Evolutionary conservation across 2,113 vertebrate genomes (phyloP).

Genomic region (Sisor rabdophorus): DNA sequence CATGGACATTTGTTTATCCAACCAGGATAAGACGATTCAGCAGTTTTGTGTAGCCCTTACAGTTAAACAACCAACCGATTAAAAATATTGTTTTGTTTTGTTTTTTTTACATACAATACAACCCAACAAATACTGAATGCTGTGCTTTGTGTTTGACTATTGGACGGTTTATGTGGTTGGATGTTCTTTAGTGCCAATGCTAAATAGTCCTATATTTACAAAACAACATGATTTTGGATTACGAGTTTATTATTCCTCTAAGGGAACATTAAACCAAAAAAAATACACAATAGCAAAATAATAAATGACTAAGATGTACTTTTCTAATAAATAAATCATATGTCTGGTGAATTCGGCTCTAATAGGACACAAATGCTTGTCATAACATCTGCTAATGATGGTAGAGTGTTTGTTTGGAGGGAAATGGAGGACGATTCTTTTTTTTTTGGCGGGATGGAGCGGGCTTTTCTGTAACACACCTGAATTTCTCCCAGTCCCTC

Average conservation of each 20-base stretch:
- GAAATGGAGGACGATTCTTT: neutral
- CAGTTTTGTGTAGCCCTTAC: neutral
- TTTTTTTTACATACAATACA: neutral
- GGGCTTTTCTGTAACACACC: conserved; percentile 31
- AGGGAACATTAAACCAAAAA: neutral
- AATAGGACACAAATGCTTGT: neutral
- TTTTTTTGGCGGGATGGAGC: conserved; percentile 16
- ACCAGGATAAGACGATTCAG: conserved; percentile 6
- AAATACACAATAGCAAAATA: neutral
- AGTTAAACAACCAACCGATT: neutral
- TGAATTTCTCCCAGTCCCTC: conserved; percentile 44
- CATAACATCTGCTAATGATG: neutral
- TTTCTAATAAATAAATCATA: conserved; percentile 6
- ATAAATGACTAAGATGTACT: neutral
- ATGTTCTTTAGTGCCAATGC: no score
- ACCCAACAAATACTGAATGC: neutral
- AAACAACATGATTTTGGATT: neutral
- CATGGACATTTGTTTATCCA: conserved; percentile 16
- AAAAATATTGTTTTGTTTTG: neutral
- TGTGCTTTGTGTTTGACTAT: neutral
- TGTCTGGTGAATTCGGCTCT: neutral
- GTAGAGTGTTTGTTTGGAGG: neutral
- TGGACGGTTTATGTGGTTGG: neutral
- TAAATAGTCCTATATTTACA: neutral
- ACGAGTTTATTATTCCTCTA: neutral